Conservation (phyloP, 2,888 invertebrate genomes). For the Dyspetes luteomarginatus region DNA sequence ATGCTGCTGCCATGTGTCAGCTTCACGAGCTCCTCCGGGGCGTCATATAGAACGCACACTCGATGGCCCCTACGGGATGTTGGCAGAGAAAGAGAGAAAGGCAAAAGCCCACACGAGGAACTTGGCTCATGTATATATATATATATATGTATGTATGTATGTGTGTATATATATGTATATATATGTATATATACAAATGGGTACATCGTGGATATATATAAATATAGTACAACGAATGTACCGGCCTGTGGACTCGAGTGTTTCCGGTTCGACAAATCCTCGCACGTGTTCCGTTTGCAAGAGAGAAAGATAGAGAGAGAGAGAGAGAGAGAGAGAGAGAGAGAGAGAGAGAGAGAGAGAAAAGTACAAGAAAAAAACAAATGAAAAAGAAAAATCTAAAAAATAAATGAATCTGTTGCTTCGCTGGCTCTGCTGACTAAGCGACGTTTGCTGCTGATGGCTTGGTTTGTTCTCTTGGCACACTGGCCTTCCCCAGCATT, state of each 20-base stretch:
- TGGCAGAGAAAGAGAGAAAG: background rate
- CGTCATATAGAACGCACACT: background rate
- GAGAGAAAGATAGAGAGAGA: background rate
- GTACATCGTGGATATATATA: background rate
- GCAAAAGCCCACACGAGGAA: background rate
- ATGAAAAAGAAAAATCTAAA: conserved; percentile 11
- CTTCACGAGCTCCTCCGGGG: conserved; percentile 17
- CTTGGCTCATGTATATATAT: background rate
- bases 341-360: background rate
- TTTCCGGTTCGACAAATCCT: conserved; percentile 63
- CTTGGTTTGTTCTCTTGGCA: conserved; percentile 26
- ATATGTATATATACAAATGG: background rate
- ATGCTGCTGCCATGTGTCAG: conserved; percentile 71
- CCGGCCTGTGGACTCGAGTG: conserved; percentile 51
- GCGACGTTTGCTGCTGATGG: conserved; percentile 31
- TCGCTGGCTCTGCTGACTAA: conserved; percentile 39
- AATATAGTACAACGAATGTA: conserved; percentile 14
- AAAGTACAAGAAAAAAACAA: conserved; percentile 37
- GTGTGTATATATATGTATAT: background rate
- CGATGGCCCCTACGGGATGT: conserved; percentile 15
- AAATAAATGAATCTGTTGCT: conserved; percentile 62
- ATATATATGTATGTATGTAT: background rate
- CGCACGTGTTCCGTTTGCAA: conserved; percentile 49
- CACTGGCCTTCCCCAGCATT: conserved; percentile 36
- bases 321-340: background rate